Evolutionary conservation across 2,797 vertebrate genomes (phyloP).

Genomic region (Apogon talboti): DNA sequence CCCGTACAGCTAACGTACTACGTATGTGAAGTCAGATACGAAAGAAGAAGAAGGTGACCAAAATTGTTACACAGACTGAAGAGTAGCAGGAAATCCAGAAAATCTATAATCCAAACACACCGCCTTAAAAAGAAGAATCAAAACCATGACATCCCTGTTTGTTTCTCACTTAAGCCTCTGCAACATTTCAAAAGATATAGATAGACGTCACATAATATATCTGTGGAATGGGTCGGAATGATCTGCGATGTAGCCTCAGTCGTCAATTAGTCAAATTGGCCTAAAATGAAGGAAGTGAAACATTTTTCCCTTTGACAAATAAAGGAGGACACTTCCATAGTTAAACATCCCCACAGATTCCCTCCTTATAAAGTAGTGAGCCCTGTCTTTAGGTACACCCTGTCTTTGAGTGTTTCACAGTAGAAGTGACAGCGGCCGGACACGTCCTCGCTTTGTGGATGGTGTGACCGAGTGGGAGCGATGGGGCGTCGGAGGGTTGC

Average conservation of each 20-base stretch:
- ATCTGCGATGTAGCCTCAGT: conserved; percentile 38
- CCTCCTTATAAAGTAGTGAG: conserved; percentile 7
- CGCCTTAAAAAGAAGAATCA: conserved; percentile 4
- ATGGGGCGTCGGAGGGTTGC: conserved; percentile 23
- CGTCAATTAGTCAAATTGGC: conserved; percentile 21
- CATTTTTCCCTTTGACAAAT: conserved; percentile 3
- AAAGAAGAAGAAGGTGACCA: conserved; percentile 39
- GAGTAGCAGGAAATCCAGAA: conserved; percentile 15
- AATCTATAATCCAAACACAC: conserved; percentile 6
- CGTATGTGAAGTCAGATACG: conserved; percentile 23
- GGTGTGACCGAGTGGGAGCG: conserved; percentile 18
- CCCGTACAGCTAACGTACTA: conserved; percentile 43
- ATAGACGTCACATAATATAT: conserved; percentile 28
- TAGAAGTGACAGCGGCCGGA: conserved; percentile 22
- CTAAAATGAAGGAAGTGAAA: conserved; percentile 16
- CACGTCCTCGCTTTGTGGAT: conserved; percentile 30
- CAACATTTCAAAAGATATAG: conserved; percentile 15
- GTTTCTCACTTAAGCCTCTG: conserved; percentile 26
- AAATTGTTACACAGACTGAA: conserved; percentile 31
- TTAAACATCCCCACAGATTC: conserved; percentile 4
- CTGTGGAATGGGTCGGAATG: conserved; percentile 9
- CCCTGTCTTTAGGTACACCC: conserved; percentile 16
- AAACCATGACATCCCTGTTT: conserved; percentile 23
- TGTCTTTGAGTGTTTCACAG: conserved; percentile 21
- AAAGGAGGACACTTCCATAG: neutral